These are phyloP conservation scores for Sinella curviseta DNA, from an alignment of 1,140 invertebrate species.

Conservation along the genomic window DNA sequence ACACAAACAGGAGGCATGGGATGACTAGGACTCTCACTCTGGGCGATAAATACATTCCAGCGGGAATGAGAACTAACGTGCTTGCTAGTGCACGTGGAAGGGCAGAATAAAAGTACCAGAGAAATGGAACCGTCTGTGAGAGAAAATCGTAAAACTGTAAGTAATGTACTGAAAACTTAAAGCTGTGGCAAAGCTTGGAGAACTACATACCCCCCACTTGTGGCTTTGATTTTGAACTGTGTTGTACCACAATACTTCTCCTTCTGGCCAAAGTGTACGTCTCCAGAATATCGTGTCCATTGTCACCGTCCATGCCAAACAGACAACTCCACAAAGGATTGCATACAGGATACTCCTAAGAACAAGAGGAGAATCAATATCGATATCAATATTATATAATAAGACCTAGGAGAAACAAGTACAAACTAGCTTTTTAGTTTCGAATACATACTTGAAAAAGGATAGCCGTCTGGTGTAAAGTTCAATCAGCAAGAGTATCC, in stretches of 20 bases:
- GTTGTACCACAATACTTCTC: conserved; percentile 96
- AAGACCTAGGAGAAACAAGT: too few relatives aligned
- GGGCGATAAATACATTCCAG: conserved; percentile 74
- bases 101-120: conserved; percentile 99
- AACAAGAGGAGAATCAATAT: conserved; percentile 48
- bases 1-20: conserved; percentile 79
- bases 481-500: conserved; percentile 80
- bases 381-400: conserved; percentile 13
- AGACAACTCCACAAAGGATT: conserved; percentile 68
- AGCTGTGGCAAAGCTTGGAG: too few relatives aligned
- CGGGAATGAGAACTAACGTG: conserved; percentile 77
- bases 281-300: conserved; percentile 95
- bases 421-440: background rate
- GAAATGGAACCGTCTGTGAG: conserved; percentile 83
- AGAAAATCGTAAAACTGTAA: too few relatives aligned
- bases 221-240: conserved; percentile 91
- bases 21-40: conserved; percentile 68
- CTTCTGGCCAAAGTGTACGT: conserved; percentile 91
- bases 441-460: conserved; percentile 57
- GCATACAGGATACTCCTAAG: conserved; percentile 71
- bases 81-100: conserved; percentile 83
- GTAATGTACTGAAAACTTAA: too few relatives aligned
- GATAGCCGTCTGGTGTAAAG: conserved; percentile 62
- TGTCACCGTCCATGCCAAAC: conserved; percentile 71
- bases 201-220: conserved; percentile 80